Evolutionary conservation across 2,888 invertebrate species (phyloP).

Genomic region (Parnassius mnemosyne): DNA sequence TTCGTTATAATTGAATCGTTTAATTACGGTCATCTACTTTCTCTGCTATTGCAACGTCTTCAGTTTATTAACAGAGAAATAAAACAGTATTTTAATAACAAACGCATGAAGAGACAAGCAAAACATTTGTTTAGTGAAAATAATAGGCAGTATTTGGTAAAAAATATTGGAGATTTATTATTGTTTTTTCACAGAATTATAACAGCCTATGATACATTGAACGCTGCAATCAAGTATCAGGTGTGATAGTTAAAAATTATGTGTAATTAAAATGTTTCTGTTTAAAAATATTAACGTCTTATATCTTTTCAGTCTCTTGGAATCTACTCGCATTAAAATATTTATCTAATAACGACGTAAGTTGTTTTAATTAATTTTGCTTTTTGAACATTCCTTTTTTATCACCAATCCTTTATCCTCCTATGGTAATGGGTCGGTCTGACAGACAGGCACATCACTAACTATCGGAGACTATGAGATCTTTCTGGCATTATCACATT

Average conservation of each 20-base stretch:
- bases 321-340: background rate
- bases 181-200: conserved; percentile 1
- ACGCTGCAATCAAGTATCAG: conserved; percentile 4
- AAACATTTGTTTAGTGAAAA: background rate
- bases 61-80: background rate
- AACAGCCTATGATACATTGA: background rate
- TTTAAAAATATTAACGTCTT: no score
- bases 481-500: no score
- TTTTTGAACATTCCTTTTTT: no score
- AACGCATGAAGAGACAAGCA: background rate
- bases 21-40: background rate
- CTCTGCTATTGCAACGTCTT: conserved; percentile 2
- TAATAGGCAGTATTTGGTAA: no score
- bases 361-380: background rate
- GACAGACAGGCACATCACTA: no score
- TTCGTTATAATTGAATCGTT: background rate
- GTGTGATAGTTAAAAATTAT: background rate
- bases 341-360: conserved; percentile 1
- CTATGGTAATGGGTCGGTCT: no score
- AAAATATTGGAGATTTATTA: conserved; percentile 3
- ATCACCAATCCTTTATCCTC: no score
- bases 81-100: background rate
- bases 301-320: conserved; percentile 2
- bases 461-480: no score
- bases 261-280: background rate